These are phyloP conservation scores for Ernsta delagoae DNA, from an alignment of 2,888 invertebrate species.

Conservation along the genomic window DNA sequence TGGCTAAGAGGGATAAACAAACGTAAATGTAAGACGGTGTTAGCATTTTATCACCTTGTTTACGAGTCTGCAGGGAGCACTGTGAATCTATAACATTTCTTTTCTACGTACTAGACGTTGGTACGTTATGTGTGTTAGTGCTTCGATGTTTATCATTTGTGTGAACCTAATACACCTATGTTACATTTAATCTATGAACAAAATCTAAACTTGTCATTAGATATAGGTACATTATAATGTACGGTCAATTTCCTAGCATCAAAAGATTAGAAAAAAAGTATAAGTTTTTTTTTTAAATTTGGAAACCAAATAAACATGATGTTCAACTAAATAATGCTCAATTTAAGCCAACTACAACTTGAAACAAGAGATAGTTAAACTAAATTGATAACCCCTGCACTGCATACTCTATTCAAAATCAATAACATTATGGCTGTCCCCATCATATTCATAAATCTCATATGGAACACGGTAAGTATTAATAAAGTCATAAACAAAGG, in stretches of 20 bases:
- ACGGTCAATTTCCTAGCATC: too few species aligned
- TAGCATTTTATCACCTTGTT: conserved; percentile 16
- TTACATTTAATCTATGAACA: too few species aligned
- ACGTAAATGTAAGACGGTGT: conserved; percentile 45
- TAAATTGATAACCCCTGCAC: too few species aligned
- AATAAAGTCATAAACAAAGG: neutral
- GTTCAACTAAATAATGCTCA: too few species aligned
- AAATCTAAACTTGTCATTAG: too few species aligned
- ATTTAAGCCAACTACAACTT: too few species aligned
- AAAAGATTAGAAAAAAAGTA: too few species aligned
- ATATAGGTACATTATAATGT: too few species aligned
- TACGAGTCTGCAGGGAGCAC: conserved; percentile 11
- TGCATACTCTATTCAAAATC: too few species aligned
- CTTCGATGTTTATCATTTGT: neutral
- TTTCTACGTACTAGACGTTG: neutral
- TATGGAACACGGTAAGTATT: neutral
- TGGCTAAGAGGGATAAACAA: conserved; percentile 45
- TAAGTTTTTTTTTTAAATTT: too few species aligned
- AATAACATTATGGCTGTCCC: neutral
- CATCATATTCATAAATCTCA: neutral
- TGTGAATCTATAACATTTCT: conserved; percentile 8
- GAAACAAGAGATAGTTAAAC: too few species aligned
- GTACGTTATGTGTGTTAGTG: neutral
- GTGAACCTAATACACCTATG: neutral
- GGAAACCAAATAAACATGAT: too few species aligned